phyloP scores from a whole-genome alignment of 2,797 vertebrate genomes.

The Naso thynnoides region DNA sequence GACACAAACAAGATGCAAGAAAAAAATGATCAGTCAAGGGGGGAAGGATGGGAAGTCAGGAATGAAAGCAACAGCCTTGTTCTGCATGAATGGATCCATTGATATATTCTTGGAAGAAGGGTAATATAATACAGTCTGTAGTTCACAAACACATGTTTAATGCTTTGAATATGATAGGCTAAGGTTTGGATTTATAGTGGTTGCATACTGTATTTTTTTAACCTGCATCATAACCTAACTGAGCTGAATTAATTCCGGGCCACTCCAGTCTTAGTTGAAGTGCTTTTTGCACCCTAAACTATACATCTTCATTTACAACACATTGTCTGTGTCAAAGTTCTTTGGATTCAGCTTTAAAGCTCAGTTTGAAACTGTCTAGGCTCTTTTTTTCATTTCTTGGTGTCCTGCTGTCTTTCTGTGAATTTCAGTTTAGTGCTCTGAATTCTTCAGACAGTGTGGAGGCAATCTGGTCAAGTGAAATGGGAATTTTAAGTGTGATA shows the following conservation, averaged over 20 bases:
- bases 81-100: background rate
- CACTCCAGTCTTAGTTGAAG: background rate
- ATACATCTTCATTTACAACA: conserved; percentile 5
- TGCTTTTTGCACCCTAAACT: background rate
- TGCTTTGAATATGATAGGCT: background rate
- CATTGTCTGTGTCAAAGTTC: no score
- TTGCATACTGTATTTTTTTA: conserved; percentile 14
- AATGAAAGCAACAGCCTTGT: conserved; percentile 7
- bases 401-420: background rate
- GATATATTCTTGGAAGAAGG: background rate
- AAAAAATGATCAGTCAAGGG: conserved; percentile 3
- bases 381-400: background rate
- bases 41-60: background rate
- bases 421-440: background rate
- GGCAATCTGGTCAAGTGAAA: background rate
- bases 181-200: background rate
- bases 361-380: no score
- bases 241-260: background rate
- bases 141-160: background rate
- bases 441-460: background rate
- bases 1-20: background rate
- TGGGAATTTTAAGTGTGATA: background rate
- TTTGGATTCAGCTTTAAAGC: background rate
- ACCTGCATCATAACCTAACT: background rate
- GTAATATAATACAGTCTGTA: background rate